These are phyloP conservation scores for human (Homo sapiens) DNA, from an alignment of 2,113 vertebrate genomes.

Conservation along the genomic window DNA sequence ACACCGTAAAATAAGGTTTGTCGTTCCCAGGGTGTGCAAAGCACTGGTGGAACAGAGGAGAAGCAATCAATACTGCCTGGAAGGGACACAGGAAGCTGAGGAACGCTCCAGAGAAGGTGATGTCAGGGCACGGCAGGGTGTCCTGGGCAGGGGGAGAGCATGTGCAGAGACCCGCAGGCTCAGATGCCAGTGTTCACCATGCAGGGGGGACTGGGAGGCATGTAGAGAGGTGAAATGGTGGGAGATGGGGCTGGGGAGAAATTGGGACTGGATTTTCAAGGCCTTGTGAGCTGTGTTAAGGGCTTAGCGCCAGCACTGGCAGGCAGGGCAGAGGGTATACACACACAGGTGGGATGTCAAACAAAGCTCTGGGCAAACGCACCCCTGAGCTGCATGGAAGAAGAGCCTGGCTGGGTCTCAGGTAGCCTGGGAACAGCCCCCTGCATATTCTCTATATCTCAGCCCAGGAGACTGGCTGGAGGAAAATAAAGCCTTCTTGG, in stretches of 20 bases:
- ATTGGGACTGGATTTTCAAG: neutral
- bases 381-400: neutral
- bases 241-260: neutral
- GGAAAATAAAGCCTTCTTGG: neutral
- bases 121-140: accelerated
- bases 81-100: neutral
- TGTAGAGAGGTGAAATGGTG: neutral
- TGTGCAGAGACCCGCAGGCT: neutral
- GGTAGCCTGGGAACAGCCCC: neutral
- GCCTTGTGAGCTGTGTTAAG: neutral
- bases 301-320: neutral
- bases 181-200: too few species aligned
- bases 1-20: neutral
- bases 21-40: neutral
- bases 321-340: neutral
- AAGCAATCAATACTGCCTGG: too few species aligned
- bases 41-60: neutral
- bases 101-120: neutral
- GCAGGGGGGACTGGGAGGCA: too few species aligned
- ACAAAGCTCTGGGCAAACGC: neutral
- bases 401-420: neutral
- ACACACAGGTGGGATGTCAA: neutral
- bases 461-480: neutral
- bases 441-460: neutral
- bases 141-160: neutral